Base-by-base conservation (phyloP, 2,888 invertebrate species). In the Cantharis lateralis region DNA sequence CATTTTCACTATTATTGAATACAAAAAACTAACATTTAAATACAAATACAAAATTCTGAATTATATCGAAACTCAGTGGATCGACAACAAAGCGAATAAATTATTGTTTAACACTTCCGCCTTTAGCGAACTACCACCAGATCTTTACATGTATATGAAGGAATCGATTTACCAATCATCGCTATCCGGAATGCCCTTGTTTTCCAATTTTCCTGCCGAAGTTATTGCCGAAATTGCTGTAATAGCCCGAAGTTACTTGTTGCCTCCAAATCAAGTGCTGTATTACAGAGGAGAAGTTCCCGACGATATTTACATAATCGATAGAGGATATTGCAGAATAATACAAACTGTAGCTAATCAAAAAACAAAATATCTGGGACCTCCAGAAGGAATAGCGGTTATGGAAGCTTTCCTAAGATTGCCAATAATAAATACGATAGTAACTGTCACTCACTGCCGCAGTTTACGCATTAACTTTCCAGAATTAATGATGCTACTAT, bases 11-110 rank as follows among this genome's bases (percentile, higher is more conserved):
- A 28, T 69, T 4, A 62, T 77, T 3, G 15, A 62, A n/a, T 1
- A 9, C 10, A 10, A 28, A 0, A 16, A n/a, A 5, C 10, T 72
- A 1, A 64, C 10, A 0, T 0, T 15, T 3, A 63, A 62, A 15
- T 77, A 77, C 15, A 10, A 26, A 9, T 13, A 68, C 3, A 64
- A 79, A 61, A 70, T 80, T 61, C 61, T 68, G 10, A 72, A 70
- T n/a, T 78, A 74, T n/a, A 16, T 80, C 3, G 48, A 32, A 11
- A 74, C 75, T 3, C 80, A 81, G 68, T 80, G 80, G 81, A 18
- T 28, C 3, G 71, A 70, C 15, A 80, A 80, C 26, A 28, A 70
- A 10, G 79, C 75, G 10, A 68, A 24, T 4, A 28, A 71, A n/a
- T 62, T 81, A 63, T 64, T 77, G 10, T n/a, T 63, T 13, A 63